Conservation (phyloP, 2,797 vertebrate genomes). For the Coregonus suidteri region DNA sequence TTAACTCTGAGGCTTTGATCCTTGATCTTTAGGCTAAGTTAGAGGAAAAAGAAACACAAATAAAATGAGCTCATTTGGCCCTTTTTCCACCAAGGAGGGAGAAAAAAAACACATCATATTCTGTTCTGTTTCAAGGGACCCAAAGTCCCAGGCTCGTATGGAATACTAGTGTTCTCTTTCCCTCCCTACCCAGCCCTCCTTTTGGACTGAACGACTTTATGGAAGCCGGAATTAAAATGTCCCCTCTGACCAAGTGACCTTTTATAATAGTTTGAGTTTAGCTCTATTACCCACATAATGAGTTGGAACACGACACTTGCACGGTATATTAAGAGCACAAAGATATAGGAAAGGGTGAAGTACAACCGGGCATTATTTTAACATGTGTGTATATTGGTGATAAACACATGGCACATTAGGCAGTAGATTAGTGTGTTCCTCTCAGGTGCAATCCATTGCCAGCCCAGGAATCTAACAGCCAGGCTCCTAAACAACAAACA, state of each 20-base stretch:
- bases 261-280: slow-evolving; percentile 18
- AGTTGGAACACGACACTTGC: slow-evolving; percentile 16
- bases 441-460: slow-evolving; percentile 41
- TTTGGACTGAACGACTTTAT: slow-evolving; percentile 10
- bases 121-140: slow-evolving; percentile 27
- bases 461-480: slow-evolving; percentile 35
- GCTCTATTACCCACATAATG: slow-evolving; percentile 11
- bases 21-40: slow-evolving; percentile 37
- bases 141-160: slow-evolving; percentile 11
- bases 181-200: neutral
- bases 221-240: slow-evolving; percentile 21
- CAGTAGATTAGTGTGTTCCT: slow-evolving; percentile 24
- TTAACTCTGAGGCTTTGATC: slow-evolving; percentile 41
- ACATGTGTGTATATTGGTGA: slow-evolving; percentile 10
- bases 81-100: slow-evolving; percentile 1
- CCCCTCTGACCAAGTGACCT: slow-evolving; percentile 15
- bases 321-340: neutral
- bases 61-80: slow-evolving; percentile 35
- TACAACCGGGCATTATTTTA: neutral
- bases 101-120: slow-evolving; percentile 13
- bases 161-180: slow-evolving; percentile 37
- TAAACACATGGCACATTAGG: slow-evolving; percentile 27
- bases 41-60: slow-evolving; percentile 46
- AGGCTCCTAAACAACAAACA: slow-evolving; percentile 43
- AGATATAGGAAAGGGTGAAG: neutral